These are phyloP conservation scores for Drosophila stalkeri DNA, from an alignment of 2,888 invertebrate genomes.

Conservation along the genomic window DNA sequence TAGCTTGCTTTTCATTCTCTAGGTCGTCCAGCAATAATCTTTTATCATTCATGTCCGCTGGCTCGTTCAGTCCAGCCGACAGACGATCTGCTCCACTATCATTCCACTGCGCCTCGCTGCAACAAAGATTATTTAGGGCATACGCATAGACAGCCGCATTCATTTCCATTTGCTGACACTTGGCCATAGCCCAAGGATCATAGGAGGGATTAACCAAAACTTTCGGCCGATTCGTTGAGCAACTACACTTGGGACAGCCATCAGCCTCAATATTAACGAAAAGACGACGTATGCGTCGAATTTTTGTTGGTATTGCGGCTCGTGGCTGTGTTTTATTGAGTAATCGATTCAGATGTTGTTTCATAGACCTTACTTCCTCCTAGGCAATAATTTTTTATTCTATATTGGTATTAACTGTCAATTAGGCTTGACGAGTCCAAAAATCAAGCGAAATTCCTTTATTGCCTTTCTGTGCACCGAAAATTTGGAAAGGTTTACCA, in stretches of 20 bases:
- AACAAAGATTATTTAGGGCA: background rate
- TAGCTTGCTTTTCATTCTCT: background rate
- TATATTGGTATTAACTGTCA: conserved; percentile 3
- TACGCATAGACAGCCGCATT: background rate
- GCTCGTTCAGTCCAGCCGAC: background rate
- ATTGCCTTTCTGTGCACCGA: background rate
- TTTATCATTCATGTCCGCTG: background rate
- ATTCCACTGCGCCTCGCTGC: background rate
- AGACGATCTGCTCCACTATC: background rate
- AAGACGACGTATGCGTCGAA: conserved; percentile 46
- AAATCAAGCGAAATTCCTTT: conserved; percentile 10
- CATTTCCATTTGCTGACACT: conserved; percentile 10
- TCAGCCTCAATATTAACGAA: conserved; percentile 46
- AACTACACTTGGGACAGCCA: conserved; percentile 8
- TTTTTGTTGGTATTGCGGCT: conserved; percentile 17
- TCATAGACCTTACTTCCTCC: conserved; percentile 3
- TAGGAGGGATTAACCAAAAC: background rate
- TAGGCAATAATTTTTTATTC: background rate
- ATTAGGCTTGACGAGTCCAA: conserved; percentile 5
- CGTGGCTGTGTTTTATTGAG: conserved; percentile 11
- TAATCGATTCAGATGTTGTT: conserved; percentile 1
- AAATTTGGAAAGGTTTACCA: background rate
- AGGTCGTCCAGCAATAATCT: conserved; percentile 14
- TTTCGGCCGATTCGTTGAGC: background rate
- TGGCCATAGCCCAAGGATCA: background rate